Conservation (phyloP, 2,113 vertebrate species). For the Ochotona curzoniae region DNA sequence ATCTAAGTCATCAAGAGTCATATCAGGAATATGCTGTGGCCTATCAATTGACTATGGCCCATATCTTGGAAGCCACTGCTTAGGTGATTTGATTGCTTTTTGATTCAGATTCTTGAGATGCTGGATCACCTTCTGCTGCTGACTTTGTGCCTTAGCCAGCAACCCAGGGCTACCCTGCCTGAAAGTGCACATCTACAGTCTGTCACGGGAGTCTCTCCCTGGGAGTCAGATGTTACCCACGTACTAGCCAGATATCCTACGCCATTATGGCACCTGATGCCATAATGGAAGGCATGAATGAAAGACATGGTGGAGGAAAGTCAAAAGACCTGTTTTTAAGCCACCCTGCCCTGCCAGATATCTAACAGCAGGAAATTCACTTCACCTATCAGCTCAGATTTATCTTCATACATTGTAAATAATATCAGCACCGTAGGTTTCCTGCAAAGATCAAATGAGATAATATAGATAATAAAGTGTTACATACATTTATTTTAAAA, state of each 20-base stretch:
- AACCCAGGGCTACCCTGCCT: neutral
- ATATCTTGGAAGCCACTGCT: slow-evolving; percentile 57
- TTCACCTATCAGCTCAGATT: slow-evolving; percentile 3
- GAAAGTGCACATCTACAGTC: neutral
- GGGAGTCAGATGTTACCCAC: slow-evolving; percentile 50
- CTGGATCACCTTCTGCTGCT: slow-evolving; percentile 24
- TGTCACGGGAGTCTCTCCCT: slow-evolving; percentile 22
- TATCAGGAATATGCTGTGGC: neutral
- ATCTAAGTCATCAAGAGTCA: neutral
- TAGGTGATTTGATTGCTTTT: slow-evolving; percentile 43
- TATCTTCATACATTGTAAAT: slow-evolving; percentile 39
- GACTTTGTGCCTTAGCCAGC: neutral
- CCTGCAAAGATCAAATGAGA: slow-evolving; percentile 32
- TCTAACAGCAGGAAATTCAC: slow-evolving; percentile 11
- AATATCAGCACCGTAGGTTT: neutral
- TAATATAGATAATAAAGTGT: slow-evolving; percentile 17
- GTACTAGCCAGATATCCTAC: neutral
- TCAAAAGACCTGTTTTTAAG: neutral
- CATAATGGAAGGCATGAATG: slow-evolving; percentile 54
- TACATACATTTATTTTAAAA: slow-evolving; percentile 31
- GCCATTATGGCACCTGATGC: no score
- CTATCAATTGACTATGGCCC: slow-evolving; percentile 35
- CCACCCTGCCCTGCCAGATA: neutral
- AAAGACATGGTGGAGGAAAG: neutral
- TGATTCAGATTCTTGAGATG: slow-evolving; percentile 25